Conservation (phyloP, 2,797 vertebrate species). For the Sebastes hubbsi region DNA sequence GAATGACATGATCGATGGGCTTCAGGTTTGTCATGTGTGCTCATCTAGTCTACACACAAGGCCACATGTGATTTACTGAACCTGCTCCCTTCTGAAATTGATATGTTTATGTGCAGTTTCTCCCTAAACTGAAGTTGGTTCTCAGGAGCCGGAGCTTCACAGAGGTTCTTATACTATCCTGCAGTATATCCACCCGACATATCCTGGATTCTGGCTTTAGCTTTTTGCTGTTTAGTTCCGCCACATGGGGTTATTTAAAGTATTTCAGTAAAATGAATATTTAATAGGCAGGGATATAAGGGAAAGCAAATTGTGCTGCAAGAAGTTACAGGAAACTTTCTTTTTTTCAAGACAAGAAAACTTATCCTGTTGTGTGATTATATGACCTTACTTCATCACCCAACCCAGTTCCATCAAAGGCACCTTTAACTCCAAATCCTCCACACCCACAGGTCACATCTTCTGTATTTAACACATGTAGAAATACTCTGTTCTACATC, state of each 20-base stretch:
- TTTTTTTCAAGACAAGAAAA: background rate
- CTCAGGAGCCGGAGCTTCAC: background rate
- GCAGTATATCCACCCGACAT: conserved; percentile 3
- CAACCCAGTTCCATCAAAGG: background rate
- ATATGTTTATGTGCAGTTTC: conserved; percentile 9
- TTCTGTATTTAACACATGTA: background rate
- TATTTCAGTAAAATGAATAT: conserved; percentile 12
- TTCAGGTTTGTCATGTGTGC: background rate
- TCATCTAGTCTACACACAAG: background rate
- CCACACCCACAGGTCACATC: background rate
- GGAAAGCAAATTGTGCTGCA: background rate
- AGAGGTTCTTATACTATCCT: conserved; percentile 5
- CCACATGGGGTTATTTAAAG: background rate
- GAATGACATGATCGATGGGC: background rate
- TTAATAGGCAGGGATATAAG: background rate
- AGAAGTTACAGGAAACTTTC: background rate
- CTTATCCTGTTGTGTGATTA: background rate
- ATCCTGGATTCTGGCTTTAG: background rate
- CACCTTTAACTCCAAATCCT: background rate
- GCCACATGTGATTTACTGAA: conserved; percentile 16
- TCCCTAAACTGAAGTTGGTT: background rate
- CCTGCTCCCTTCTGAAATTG: background rate
- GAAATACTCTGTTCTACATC: background rate
- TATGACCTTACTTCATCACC: background rate
- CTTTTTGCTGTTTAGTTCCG: background rate